Evolutionary conservation across 2,113 vertebrate species (phyloP).

Genomic region (Anarrhichthys ocellatus): DNA sequence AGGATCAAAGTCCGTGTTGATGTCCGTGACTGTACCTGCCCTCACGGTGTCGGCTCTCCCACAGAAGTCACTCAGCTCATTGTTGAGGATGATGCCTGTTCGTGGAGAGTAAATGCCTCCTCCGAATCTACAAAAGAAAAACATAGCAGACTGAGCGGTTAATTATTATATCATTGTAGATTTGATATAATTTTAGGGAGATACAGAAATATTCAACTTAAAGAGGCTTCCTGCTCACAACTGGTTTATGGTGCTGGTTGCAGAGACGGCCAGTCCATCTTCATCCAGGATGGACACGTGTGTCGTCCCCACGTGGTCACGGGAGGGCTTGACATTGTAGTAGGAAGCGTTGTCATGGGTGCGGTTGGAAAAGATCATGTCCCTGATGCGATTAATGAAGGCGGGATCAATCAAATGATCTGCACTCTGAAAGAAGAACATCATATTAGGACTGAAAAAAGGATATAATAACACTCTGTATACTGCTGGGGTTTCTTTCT

Average conservation of each 20-base stretch:
- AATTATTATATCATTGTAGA: not conserved
- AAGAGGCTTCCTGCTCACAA: conserved; percentile 79
- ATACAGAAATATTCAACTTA: not conserved
- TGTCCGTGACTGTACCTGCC: conserved; percentile 77
- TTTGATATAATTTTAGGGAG: not conserved
- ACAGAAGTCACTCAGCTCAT: conserved; percentile 94
- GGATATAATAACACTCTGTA: not conserved
- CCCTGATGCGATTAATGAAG: conserved; percentile 74
- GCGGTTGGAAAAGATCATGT: conserved; percentile 71
- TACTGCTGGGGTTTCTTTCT: not conserved
- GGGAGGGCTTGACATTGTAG: conserved; percentile 35
- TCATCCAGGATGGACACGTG: conserved; percentile 86
- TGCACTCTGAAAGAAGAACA: conserved; percentile 52
- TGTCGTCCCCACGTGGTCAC: conserved; percentile 79
- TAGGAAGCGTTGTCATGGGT: conserved; percentile 65
- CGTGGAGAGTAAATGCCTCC: conserved; percentile 87
- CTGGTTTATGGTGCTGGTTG: conserved; percentile 93
- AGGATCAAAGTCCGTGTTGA: not conserved
- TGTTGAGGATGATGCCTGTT: conserved; percentile 95
- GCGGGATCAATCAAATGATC: conserved; percentile 70
- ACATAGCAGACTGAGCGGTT: not conserved
- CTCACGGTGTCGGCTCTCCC: conserved; percentile 41
- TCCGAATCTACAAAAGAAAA: conserved; percentile 87
- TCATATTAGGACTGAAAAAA: not conserved
- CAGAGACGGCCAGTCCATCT: conserved; percentile 88